phyloP scores from a whole-genome alignment of 2,113 vertebrate genomes.

The Tupaia tana region DNA sequence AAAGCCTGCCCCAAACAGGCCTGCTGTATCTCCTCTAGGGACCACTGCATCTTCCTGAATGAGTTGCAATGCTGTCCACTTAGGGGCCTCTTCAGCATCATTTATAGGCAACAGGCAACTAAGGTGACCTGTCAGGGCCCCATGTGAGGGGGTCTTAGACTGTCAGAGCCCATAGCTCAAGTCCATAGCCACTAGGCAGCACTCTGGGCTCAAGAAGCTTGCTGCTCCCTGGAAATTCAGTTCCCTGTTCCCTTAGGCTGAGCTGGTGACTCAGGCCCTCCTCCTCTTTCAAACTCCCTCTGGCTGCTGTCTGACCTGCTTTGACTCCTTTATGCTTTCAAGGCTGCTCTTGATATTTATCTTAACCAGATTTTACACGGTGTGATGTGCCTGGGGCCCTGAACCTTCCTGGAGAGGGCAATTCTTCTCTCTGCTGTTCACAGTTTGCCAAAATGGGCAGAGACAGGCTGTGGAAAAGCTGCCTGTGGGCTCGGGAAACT shows the following conservation, averaged over 20 bases:
- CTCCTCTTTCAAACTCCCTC: neutral
- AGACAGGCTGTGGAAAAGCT: neutral
- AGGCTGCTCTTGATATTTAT: slow-evolving; percentile 57
- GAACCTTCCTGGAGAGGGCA: neutral
- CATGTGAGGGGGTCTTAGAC: neutral
- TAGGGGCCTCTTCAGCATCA: neutral
- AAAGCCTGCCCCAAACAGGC: neutral
- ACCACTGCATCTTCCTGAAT: neutral
- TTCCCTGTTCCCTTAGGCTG: neutral
- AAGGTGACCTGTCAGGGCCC: neutral
- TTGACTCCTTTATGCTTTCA: slow-evolving; percentile 71
- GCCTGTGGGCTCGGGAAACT: neutral
- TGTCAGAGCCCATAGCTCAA: neutral
- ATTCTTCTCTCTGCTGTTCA: neutral
- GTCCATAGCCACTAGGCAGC: neutral
- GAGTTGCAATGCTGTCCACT: neutral
- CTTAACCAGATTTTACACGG: slow-evolving; percentile 67
- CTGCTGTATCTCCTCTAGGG: fast-evolving
- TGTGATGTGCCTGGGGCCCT: slow-evolving; percentile 23
- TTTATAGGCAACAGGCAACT: neutral
- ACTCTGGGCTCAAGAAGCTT: neutral
- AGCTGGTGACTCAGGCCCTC: slow-evolving; percentile 43
- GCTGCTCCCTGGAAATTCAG: neutral
- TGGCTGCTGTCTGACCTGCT: slow-evolving; percentile 66
- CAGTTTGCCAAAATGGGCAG: neutral